Percentiles rank a stretch among this genome's conserved stretches.
Evolutionary conservation across 2,797 vertebrate genomes (phyloP).

Genomic region (Mus minutoides): DNA sequence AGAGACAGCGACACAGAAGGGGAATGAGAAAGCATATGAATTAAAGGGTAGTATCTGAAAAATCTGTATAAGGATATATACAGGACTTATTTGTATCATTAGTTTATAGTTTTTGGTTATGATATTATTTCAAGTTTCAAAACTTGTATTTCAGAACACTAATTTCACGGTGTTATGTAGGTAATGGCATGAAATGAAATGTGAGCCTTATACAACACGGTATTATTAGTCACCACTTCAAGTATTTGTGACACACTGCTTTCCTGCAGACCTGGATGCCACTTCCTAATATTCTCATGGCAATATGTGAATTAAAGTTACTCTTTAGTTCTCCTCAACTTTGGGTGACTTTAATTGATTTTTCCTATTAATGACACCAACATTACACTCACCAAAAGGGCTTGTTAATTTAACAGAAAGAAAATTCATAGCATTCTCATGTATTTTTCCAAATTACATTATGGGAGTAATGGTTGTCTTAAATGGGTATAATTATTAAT

Average conservation of each 20-base stretch:
- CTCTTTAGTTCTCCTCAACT: conserved; percentile 61
- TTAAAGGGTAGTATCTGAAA: neutral
- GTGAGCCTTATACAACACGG: neutral
- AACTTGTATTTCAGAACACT: neutral
- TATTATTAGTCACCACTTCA: neutral
- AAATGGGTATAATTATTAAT: conserved; percentile 71
- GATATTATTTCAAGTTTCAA: conserved; percentile 25
- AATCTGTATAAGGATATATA: neutral
- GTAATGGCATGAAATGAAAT: neutral
- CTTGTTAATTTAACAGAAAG: conserved; percentile 76
- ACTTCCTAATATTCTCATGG: conserved; percentile 1
- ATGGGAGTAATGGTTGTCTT: conserved; percentile 56
- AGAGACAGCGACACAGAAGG: neutral
- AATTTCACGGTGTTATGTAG: neutral
- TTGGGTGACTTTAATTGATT: conserved; percentile 75
- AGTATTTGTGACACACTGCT: conserved; percentile 20
- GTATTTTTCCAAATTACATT: conserved; percentile 74
- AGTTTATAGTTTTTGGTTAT: conserved; percentile 41
- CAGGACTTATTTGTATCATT: neutral
- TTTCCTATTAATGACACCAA: conserved; percentile 56
- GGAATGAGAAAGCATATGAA: neutral
- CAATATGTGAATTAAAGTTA: conserved; percentile 61
- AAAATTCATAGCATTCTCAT: conserved; percentile 73
- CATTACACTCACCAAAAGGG: conserved; percentile 59
- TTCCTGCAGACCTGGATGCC: neutral